Base-by-base conservation (phyloP, 2,888 invertebrate species). In the Sarcophaga subvicina region DNA sequence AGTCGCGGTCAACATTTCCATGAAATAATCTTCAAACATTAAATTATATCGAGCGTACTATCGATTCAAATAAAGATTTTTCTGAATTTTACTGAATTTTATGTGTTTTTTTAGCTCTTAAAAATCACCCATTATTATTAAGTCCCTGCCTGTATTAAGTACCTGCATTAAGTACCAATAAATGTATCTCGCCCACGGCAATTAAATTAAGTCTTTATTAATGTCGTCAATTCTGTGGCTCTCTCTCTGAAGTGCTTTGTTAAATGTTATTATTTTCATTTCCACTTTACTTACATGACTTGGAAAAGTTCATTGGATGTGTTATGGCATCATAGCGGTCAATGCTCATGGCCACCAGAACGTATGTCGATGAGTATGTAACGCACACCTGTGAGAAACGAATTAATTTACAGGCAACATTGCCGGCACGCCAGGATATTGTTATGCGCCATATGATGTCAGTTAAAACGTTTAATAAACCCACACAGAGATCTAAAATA, bases 241-340 rank as follows among this genome's bases (percentile, higher is more conserved):
- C 37, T 37, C 8, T 54, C 17, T 12, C 5, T 54, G 4, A 54
- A 54, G 12, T 54, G 14, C 4, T 1, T 4, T 14, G 4, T 54
- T 54, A 54, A 54, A 54, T 54, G 17, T 54, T 54, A 17, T 17
- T 14, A 54, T 54, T 14, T 17, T 54, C 17, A 54, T 54, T 47
- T 20, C 5, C 60, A 8, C 0, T 22, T 72, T 47, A 97, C 98
- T 97, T 94, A 98, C 98, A 98, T 93, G 98, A 98, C 91, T 98
- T 97, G 77, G 97, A 97, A 94, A 98, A 98, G 94, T 98, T 98
- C 97, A 98, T 98, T 0, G 98, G 98, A 93, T 98, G 97, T 17
- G 97, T 97, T 91, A 98, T 98, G 88, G 98, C 98, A 91, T 98
- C 98, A 92, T 98, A 98, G 90, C 98, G 95, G 94, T 98, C 98